Evolutionary conservation across 2,888 invertebrate species (phyloP), one percentile per base, ranked within the genome.

Genomic region (Drosophila affinis): DNA sequence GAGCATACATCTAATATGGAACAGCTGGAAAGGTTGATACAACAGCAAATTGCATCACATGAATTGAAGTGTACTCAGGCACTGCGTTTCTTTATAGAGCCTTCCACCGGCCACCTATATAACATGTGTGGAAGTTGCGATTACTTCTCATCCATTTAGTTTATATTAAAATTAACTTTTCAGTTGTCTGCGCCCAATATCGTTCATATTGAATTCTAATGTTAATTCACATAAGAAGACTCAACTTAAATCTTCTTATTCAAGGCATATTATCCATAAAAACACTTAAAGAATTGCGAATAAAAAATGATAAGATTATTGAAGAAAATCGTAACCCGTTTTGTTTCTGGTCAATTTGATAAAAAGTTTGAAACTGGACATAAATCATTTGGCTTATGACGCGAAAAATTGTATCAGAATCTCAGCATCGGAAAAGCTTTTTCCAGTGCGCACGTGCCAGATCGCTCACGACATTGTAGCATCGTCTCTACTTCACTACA

Each of bases 111-210:
- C 45, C 70, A 64, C 3, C 61, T 91, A 9, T 88, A 77, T 54
- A 81, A 78, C 6, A 85, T 91, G 54, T 91, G 91, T 49, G 88
- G 87, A 12, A 78, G 73, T 60, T 91, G 91, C 71, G 91, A 91
- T 71, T 90, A 82, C 68, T 89, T 90, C 65, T 81, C 81, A 39
- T 79, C 81, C n/a, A 62, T 91, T n/a, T 89, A 78, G 75, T 2
- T 24, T 9, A 1, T 9, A 10, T 6, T 47, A 9, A 3, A 9
- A 0, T n/a, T 0, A 1, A 6, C 14, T n/a, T 59, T 51, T 10
- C 1, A 27, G 12, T 61, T 71, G 74, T 70, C 71, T 80, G 77
- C 63, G 68, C n/a, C 57, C 65, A 76, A 34, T 1, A 34, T 5
- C 34, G 12, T 14, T 3, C 14, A 14, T 39, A 14, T 39, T 14